Evolutionary conservation across 2,113 vertebrate species (phyloP).

Genomic region (Tyto alba): DNA sequence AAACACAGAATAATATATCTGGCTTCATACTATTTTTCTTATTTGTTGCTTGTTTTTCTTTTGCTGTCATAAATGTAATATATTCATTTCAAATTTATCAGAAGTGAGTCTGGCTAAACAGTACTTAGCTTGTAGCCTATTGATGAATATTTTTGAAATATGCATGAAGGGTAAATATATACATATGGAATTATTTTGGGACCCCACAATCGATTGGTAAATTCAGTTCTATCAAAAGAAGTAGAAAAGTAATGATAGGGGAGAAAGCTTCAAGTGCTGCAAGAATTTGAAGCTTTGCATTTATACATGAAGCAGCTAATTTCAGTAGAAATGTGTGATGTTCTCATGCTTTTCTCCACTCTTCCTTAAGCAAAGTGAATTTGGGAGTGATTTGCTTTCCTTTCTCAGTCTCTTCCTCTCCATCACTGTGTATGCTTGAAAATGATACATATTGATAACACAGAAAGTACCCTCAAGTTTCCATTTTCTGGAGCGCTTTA

Average conservation of each 20-base stretch:
- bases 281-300: not conserved
- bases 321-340: not conserved
- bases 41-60: not conserved
- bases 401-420: not conserved
- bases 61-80: conserved; percentile 14
- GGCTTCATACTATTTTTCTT: not conserved
- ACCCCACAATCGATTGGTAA: not conserved
- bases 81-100: not conserved
- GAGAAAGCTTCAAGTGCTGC: not conserved
- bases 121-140: not conserved
- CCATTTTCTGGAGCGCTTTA: not conserved
- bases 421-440: not conserved
- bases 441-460: not conserved
- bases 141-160: not conserved
- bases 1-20: not conserved
- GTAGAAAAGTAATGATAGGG: not conserved
- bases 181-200: not conserved
- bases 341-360: not conserved
- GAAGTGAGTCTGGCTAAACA: not conserved
- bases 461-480: not conserved
- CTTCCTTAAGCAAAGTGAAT: not conserved
- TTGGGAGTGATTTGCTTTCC: not conserved
- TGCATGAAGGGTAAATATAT: not conserved
- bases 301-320: not conserved
- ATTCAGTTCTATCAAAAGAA: conserved; percentile 1